Conservation (phyloP, 2,113 vertebrate genomes). For the Rhea pennata region DNA sequence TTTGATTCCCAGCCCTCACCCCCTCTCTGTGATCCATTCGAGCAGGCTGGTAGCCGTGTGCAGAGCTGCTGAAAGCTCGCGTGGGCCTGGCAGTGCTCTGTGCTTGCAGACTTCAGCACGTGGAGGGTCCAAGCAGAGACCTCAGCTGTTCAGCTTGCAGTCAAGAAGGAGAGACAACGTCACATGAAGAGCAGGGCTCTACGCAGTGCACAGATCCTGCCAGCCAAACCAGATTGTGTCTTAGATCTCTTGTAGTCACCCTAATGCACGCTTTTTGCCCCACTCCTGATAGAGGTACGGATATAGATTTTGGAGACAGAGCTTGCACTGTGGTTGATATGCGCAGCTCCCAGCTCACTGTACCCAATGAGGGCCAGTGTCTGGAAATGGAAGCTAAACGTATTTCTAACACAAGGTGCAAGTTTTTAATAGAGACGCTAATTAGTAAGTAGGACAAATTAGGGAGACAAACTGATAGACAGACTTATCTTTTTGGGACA, state of each 20-base stretch:
- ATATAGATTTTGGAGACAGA: neutral
- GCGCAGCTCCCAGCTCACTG: neutral
- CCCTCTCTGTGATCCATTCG: neutral
- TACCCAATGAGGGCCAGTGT: neutral
- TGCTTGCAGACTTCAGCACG: rapidly evolving
- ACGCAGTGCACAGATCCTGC: neutral
- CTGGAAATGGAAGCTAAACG: neutral
- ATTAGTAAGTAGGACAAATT: neutral
- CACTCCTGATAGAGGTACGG: neutral
- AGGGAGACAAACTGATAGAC: neutral
- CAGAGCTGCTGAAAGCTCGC: neutral
- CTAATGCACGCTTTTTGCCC: neutral
- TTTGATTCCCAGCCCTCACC: neutral
- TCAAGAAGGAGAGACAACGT: neutral
- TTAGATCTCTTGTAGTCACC: neutral
- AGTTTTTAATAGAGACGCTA: neutral
- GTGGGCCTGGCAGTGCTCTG: rapidly evolving
- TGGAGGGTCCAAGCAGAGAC: neutral
- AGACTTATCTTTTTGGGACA: neutral
- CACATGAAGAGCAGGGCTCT: neutral
- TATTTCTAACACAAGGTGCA: neutral
- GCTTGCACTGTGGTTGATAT: neutral
- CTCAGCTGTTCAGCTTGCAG: neutral
- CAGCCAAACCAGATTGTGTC: neutral
- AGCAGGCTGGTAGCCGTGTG: neutral